Percentiles rank a stretch among this genome's conserved stretches.
phyloP scores from a whole-genome alignment of 2,113 vertebrate genomes.

The rat (Rattus norvegicus) region DNA sequence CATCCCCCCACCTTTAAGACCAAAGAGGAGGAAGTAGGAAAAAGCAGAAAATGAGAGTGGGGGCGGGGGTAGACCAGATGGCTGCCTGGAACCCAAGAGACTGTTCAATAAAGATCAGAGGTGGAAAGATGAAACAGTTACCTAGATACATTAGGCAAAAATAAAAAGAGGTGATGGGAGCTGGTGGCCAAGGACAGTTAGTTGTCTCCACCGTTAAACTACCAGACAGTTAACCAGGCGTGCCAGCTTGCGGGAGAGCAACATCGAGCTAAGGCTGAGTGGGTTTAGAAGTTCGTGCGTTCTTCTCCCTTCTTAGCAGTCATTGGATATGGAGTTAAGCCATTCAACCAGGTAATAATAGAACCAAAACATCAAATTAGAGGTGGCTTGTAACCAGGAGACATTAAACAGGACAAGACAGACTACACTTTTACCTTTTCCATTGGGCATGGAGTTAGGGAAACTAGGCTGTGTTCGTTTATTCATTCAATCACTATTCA shows the following conservation, averaged over 20 bases:
- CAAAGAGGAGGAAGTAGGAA: not conserved
- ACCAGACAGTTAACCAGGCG: not conserved
- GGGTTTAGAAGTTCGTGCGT: not conserved
- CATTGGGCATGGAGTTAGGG: not conserved
- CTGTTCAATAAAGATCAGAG: not conserved
- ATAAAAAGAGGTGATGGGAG: not conserved
- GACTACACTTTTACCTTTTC: not conserved
- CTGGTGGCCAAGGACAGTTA: not conserved
- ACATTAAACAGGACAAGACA: not conserved
- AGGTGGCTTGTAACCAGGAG: not conserved
- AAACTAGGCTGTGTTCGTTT: not conserved
- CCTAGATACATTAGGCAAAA: constrained; percentile 21
- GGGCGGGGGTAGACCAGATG: not conserved
- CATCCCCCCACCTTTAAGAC: not conserved
- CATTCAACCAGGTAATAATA: not conserved
- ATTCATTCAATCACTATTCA: not conserved
- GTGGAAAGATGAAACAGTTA: not conserved
- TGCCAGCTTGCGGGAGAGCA: not conserved
- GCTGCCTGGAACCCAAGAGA: not conserved
- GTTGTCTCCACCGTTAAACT: not conserved
- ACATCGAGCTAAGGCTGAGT: not conserved
- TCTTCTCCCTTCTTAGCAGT: not conserved
- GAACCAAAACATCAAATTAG: not conserved
- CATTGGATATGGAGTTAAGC: not conserved
- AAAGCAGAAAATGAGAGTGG: not conserved